Percentiles rank a stretch among this genome's conserved stretches.
Evolutionary conservation across 2,888 invertebrate genomes (phyloP).

Genomic region (Hermaeophaga mercurialis): DNA sequence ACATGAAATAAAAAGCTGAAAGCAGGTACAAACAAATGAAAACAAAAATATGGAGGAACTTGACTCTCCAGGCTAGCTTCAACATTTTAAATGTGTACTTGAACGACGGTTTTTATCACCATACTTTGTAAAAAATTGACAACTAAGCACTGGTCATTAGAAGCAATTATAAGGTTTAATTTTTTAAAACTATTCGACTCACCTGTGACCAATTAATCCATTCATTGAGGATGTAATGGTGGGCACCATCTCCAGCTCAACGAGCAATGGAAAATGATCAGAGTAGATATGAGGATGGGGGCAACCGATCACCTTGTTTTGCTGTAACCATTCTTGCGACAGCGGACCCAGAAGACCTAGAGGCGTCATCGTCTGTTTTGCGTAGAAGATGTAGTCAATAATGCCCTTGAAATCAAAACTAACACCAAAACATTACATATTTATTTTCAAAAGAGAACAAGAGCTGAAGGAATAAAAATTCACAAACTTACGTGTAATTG

Average conservation of each 20-base stretch:
- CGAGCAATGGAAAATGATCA: conserved; percentile 91
- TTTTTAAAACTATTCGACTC: no score
- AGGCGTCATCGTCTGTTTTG: conserved; percentile 93
- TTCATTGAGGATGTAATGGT: conserved; percentile 74
- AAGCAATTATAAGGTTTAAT: no score
- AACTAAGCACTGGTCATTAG: no score
- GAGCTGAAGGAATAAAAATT: background rate
- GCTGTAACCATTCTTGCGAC: conserved; percentile 90
- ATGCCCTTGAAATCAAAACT: conserved; percentile 99
- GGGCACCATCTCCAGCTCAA: conserved; percentile 88
- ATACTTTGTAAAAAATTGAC: no score
- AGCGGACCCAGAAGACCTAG: conserved; percentile 93
- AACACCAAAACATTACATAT: conserved; percentile 51
- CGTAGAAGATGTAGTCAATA: conserved; percentile 99
- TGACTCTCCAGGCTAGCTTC: no score
- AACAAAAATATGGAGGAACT: no score
- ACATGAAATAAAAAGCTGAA: no score
- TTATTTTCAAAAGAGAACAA: background rate
- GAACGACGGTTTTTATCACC: no score
- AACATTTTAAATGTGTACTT: no score
- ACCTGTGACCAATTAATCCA: conserved; percentile 85
- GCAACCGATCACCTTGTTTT: conserved; percentile 97
- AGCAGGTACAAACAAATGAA: no score
- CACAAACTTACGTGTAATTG: conserved; percentile 87
- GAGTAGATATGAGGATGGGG: conserved; percentile 98